phyloP scores from a whole-genome alignment of 1,140 invertebrate genomes.

The Elymnias hypermnestra region DNA sequence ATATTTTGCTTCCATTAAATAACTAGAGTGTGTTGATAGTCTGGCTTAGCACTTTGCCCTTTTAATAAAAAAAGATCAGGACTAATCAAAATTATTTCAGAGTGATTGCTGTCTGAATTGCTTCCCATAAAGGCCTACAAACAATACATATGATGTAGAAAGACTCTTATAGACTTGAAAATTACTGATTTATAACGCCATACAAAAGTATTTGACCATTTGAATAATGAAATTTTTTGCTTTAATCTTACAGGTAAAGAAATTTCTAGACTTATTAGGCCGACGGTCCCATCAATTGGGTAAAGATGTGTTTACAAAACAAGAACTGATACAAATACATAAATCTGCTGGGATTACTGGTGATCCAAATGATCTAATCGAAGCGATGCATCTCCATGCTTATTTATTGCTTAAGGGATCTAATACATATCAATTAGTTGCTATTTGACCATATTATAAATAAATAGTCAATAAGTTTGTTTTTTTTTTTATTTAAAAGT shows the following conservation, averaged over 20 bases:
- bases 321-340: constrained; percentile 83
- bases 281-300: constrained; percentile 78
- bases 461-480: too few relatives aligned
- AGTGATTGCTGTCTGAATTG: too few relatives aligned
- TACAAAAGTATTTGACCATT: neutral
- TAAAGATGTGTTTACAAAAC: constrained; percentile 84
- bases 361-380: constrained; percentile 81
- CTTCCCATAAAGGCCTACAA: too few relatives aligned
- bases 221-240: neutral
- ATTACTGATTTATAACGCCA: too few relatives aligned
- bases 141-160: too few relatives aligned
- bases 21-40: too few relatives aligned
- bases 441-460: constrained; percentile 22
- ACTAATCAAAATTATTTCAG: too few relatives aligned
- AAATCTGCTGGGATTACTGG: constrained; percentile 80
- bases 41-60: too few relatives aligned
- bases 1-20: too few relatives aligned
- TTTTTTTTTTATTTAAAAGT: too few relatives aligned
- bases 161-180: too few relatives aligned
- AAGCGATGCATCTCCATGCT: constrained; percentile 89
- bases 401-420: constrained; percentile 89
- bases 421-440: constrained; percentile 82
- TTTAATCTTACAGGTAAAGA: constrained; percentile 80
- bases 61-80: too few relatives aligned
- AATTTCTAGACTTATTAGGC: constrained; percentile 84